Base-by-base conservation (phyloP, 2,797 vertebrate genomes). In the Heterohyrax brucei region DNA sequence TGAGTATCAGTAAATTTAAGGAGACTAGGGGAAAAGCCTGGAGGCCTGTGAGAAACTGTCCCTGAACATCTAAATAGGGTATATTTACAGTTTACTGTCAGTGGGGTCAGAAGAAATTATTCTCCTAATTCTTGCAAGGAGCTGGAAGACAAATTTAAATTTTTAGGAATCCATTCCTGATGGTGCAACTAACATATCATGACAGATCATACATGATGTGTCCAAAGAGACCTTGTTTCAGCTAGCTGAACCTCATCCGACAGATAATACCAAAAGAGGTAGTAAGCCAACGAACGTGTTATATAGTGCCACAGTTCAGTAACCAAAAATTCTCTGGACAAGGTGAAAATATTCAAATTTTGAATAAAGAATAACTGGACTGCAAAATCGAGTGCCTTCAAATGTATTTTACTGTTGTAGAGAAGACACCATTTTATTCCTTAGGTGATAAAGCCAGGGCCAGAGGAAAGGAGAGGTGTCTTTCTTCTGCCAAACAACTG, bases 131-230 rank as follows among this genome's bases (percentile, higher is more conserved):
- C 79, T 62, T 24, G 16, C 30, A 24, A 75, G 82, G 30, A 95
- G 46, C 46, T 82, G 21, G 21, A 78, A 75, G 81, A 77, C 48
- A 56, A 62, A 80, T 48, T 80, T 62, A 84, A 46, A 73, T 30
- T 78, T 95, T 96, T 96, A 95, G 61, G 50, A 93, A 95, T 91
- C 75, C 10, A 21, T 93, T 93, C 53, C 75, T 86, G 48, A 48
- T 72, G 64, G 39, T 50, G 33, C 28, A 90, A 79, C 70, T 93
- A 75, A 91, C 66, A 86, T 28, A 86, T 61, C 19, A 50, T 13
- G 33, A 91, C 44, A 84, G 33, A 78, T 81, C 75, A 80, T 39
- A 77, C 39, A 80, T 4, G 39, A 56, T 80, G 44, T 81, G 28
- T 79, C 87, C n/a, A 75, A 82, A 96, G 82, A 90, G 33, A 28